Percentiles rank a stretch among this genome's conserved stretches.
Conservation (phyloP, 1,140 invertebrate genomes). For the Phocides pigmalion region DNA sequence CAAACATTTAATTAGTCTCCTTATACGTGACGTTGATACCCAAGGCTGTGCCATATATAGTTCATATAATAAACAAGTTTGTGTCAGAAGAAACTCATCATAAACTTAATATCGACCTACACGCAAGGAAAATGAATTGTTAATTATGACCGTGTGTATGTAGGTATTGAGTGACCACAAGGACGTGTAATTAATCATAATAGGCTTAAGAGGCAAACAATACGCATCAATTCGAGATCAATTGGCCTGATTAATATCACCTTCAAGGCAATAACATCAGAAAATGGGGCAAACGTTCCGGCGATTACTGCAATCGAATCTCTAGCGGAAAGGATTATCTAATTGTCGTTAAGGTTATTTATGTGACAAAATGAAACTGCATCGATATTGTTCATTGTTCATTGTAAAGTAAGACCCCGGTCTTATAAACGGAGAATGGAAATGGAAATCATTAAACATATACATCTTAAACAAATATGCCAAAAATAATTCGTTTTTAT, state of each 20-base stretch:
- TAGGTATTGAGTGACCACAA: constrained; percentile 30
- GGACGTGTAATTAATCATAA: constrained; percentile 37
- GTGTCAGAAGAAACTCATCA: constrained; percentile 70
- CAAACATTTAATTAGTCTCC: constrained; percentile 73
- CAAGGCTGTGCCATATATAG: constrained; percentile 73
- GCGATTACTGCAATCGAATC: constrained; percentile 25
- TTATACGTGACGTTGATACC: constrained; percentile 64
- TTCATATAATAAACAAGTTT: constrained; percentile 74
- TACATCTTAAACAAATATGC: too few relatives aligned
- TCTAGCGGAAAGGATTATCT: constrained; percentile 20
- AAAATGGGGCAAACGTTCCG: constrained; percentile 23
- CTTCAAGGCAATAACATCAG: constrained; percentile 25
- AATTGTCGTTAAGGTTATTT: constrained; percentile 22
- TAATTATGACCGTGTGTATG: constrained; percentile 42
- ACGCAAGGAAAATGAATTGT: constrained; percentile 65
- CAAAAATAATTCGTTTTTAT: too few relatives aligned
- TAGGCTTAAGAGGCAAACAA: constrained; percentile 22
- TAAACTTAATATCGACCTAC: constrained; percentile 68
- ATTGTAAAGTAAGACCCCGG: too few relatives aligned
- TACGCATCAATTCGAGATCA: constrained; percentile 21
- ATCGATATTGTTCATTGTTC: neutral
- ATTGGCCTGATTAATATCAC: constrained; percentile 26
- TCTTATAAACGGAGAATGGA: too few relatives aligned
- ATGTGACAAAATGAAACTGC: constrained; percentile 2
- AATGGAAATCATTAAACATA: too few relatives aligned